Base-by-base conservation (phyloP, 2,888 invertebrate genomes). In the Tridacna crocea region DNA sequence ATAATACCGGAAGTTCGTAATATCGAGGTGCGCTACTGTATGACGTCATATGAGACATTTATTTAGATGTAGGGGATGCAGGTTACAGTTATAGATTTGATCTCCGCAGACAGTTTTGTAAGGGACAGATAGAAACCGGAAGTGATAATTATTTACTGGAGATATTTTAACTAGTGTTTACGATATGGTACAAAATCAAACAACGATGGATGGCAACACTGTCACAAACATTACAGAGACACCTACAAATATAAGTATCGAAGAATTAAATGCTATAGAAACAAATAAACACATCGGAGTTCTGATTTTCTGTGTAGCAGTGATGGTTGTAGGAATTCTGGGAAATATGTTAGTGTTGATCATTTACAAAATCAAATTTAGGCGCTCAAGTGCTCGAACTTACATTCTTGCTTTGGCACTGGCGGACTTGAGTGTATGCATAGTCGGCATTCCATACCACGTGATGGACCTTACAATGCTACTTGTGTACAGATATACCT, bases 381-480 rank as follows among this genome's bases (percentile, higher is more conserved):
- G 78, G 58, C 72, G 84, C 10, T 79, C 82, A 2, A 84, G 84
- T 63, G 84, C 87, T 0, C 66, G 87, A 26, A 75, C 78, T 17
- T 88, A 83, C 58, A 88, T 88, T 60, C 55, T 87, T 22, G 79
- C 77, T 51, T 66, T 88, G 22, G 87, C 87, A 0, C 6, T 82
- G 12, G 60, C 85, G 3, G 88, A 88, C 63, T 26, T 88, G 8
- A 72, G 75, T 0, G 82, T 81, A 15, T 87, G 88, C 74, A n/a
- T 75, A 12, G 68, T 88, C 0, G 88, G 88, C 15, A 77, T 88
- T 58, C 88, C 88, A 22, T 88, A 87, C 65, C 83, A 85, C n/a
- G 66, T 82, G 15, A 17, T 88, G 17, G 88, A 88, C 48, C n/a
- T n/a, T n/a, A n/a, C n/a, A 60, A 74, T n/a, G n/a, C n/a, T n/a